phyloP scores from a whole-genome alignment of 2,113 vertebrate species.

The Nansenia antarctica region DNA sequence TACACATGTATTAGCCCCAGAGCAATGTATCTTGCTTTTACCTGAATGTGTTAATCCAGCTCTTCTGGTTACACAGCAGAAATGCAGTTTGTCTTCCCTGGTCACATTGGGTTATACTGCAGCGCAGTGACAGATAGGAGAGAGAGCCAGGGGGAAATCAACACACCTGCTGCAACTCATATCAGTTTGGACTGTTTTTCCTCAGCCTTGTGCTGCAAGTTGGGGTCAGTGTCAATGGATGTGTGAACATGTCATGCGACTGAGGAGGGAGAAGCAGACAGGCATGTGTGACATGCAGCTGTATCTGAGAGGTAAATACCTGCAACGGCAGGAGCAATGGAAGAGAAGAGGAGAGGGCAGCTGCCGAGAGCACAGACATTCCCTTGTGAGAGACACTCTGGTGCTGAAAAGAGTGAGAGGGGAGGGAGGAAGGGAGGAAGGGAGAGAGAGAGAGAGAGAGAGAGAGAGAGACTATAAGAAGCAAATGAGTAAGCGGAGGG shows the following conservation, averaged over 20 bases:
- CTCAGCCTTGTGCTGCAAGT: background rate
- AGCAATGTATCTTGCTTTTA: slow-evolving; percentile 31
- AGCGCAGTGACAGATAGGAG: slow-evolving; percentile 45
- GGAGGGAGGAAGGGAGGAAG: slow-evolving; percentile 22
- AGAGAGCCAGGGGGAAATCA: slow-evolving; percentile 10
- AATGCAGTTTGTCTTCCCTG: background rate
- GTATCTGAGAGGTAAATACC: slow-evolving; percentile 34
- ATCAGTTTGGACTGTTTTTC: background rate
- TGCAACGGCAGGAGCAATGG: slow-evolving; percentile 22
- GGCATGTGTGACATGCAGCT: background rate
- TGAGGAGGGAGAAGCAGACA: background rate
- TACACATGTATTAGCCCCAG: slow-evolving; percentile 20
- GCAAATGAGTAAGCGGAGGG: slow-evolving; percentile 11
- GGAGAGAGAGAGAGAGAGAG: slow-evolving; percentile 21
- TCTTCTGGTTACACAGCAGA: slow-evolving; percentile 33
- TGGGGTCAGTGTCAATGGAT: background rate
- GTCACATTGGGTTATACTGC: background rate
- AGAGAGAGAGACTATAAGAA: slow-evolving; percentile 1
- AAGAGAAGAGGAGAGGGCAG: slow-evolving; percentile 44
- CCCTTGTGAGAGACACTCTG: slow-evolving; percentile 12
- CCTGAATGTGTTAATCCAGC: slow-evolving; percentile 42
- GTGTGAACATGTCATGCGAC: background rate
- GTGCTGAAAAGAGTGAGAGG: slow-evolving; percentile 2
- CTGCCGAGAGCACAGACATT: slow-evolving; percentile 41
- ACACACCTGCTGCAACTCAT: slow-evolving; percentile 36